Conservation (phyloP, 1,140 invertebrate species). For the Mesaphorura yosii region DNA sequence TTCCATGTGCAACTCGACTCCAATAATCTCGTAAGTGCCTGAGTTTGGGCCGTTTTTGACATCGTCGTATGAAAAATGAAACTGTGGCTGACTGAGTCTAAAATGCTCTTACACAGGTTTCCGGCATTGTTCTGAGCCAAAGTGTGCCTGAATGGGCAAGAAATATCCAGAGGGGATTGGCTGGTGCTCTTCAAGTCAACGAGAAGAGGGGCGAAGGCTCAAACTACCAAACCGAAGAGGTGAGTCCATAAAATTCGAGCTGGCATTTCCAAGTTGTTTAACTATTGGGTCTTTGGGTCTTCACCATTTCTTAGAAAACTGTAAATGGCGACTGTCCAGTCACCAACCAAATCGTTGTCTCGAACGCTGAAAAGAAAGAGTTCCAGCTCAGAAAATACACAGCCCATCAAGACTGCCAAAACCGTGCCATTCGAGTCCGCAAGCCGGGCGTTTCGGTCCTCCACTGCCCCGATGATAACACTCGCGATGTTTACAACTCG, state of each 20-base stretch:
- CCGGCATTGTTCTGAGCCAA: conserved; percentile 16
- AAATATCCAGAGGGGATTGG: conserved; percentile 28
- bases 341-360: conserved; percentile 25
- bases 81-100: no score
- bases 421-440: conserved; percentile 9
- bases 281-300: no score
- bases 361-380: conserved; percentile 5
- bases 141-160: conserved; percentile 23
- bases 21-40: conserved; percentile 4
- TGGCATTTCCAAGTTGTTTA: neutral
- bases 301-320: conserved; percentile 21
- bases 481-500: conserved; percentile 24
- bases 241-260: conserved; percentile 1
- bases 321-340: conserved; percentile 22
- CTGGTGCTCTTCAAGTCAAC: conserved; percentile 20
- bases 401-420: conserved; percentile 13
- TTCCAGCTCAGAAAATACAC: conserved; percentile 24
- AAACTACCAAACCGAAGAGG: conserved; percentile 15
- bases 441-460: conserved; percentile 12
- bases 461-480: conserved; percentile 21
- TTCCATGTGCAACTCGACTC: conserved; percentile 20
- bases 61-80: no score
- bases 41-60: no score
- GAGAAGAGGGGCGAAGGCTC: conserved; percentile 5
- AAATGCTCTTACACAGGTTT: conserved; percentile 18